A percentile compares a stretch with the other conserved stretches of the same genome.
Conservation (phyloP, 1,140 invertebrate genomes). For the Papilio machaon region DNA sequence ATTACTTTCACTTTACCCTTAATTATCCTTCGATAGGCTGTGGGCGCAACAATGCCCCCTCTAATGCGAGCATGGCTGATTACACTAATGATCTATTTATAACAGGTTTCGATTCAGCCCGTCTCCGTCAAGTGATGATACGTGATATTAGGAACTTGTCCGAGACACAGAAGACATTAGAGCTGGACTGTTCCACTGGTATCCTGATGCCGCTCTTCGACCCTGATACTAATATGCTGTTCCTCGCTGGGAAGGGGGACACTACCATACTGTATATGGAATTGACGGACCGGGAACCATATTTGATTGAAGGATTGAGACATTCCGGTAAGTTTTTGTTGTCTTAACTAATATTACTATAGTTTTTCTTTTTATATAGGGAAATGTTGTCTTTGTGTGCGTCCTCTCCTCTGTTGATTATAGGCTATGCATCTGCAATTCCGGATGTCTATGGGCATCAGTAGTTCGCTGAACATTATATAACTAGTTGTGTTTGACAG, state of each 20-base stretch:
- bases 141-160: constrained; percentile 92
- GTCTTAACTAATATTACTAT: too few relatives aligned
- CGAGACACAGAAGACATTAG: constrained; percentile 89
- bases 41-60: too few relatives aligned
- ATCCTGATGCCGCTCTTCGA: constrained; percentile 95
- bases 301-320: constrained; percentile 90
- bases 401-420: too few relatives aligned
- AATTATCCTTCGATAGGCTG: too few relatives aligned
- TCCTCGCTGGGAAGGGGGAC: constrained; percentile 96
- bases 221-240: constrained; percentile 96
- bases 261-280: constrained; percentile 94
- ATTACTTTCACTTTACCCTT: too few relatives aligned
- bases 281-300: constrained; percentile 92
- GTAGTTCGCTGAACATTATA: too few relatives aligned
- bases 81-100: neutral
- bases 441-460: too few relatives aligned
- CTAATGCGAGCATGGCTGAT: neutral
- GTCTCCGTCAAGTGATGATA: constrained; percentile 92
- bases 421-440: too few relatives aligned
- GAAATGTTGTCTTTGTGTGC: too few relatives aligned
- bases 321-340: constrained; percentile 82
- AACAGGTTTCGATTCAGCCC: constrained; percentile 87
- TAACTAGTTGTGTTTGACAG: too few relatives aligned
- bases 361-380: too few relatives aligned
- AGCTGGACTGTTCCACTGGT: constrained; percentile 94